phyloP scores from a whole-genome alignment of 2,113 vertebrate genomes.

The Phyllostomus discolor region DNA sequence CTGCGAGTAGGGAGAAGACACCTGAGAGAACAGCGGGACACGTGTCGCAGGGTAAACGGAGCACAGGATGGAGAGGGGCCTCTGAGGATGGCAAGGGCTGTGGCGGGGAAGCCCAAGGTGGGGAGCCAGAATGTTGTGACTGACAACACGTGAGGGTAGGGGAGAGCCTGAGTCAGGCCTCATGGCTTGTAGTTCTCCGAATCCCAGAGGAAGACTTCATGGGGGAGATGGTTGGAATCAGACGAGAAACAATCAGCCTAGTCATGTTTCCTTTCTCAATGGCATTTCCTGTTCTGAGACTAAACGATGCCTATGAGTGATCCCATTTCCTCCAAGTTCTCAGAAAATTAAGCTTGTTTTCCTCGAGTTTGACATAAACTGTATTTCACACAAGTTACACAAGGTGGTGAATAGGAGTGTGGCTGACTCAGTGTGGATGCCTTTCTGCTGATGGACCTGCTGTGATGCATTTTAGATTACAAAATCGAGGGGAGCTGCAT shows the following conservation, averaged over 20 bases:
- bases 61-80: neutral
- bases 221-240: neutral
- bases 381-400: neutral
- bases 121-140: neutral
- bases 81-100: neutral
- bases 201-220: neutral
- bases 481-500: neutral
- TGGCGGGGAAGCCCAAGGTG: too few relatives aligned
- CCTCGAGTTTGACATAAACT: constrained; percentile 19
- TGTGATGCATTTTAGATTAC: neutral
- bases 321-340: neutral
- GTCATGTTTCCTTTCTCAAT: constrained; percentile 54
- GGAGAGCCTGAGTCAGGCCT: neutral
- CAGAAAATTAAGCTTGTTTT: constrained; percentile 12
- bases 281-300: constrained; percentile 7
- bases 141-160: neutral
- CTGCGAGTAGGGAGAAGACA: neutral
- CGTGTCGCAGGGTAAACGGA: rapidly evolving
- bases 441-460: neutral
- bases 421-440: neutral
- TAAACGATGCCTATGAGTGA: neutral
- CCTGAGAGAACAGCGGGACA: neutral
- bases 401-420: neutral
- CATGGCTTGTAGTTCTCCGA: neutral
- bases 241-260: neutral